Base-by-base conservation (phyloP, 2,113 vertebrate species). In the Tor tambroides region DNA sequence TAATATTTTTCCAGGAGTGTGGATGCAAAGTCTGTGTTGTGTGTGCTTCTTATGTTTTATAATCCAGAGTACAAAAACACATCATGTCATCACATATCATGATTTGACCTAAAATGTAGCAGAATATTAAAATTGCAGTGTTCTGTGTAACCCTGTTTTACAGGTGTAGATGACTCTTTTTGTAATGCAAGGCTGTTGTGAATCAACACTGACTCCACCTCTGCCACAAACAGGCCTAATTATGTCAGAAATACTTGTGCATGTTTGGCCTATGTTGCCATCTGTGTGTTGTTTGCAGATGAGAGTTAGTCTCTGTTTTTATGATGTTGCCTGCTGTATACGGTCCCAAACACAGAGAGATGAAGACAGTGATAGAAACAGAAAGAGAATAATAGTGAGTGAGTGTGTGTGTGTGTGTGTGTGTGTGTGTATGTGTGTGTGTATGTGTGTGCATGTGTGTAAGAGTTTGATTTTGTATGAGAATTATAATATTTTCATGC, bases 231-330 rank as follows among this genome's bases (percentile, higher is more conserved):
- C 17, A 38, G 67, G 8, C 67, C 67, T 71, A 38, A 71, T 71
- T 71, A 35, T 71, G 32, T 71, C 67, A 71, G 32, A 71, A 71
- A 35, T 71, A 71, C 32, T 71, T 71, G 67, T 71, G 67, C 9
- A 43, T 32, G 21, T 43, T 59, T 59, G 59, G 23, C 6, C 26
- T 21, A 11, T 65, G 30, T 59, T 35, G 23, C 12, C 15, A 38
- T 61, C n/a, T 63, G 54, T 75, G 72, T 75, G 41, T 46, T 46
- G 72, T 46, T 23, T 75, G 23, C 72, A 75, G 72, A 75, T 75
- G 72, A 75, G 35, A 46, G 23, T 46, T 43, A 41, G 21, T 74
- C 71, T 41, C 72, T 75, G 38, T 75, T 75, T 75, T 26, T 26
- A 75, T 2, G 6, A 46, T 46, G 41, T 5, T 75, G 72, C 41